Base-by-base conservation (phyloP, 2,888 invertebrate species). In the Leptinotarsa peninsularis region DNA sequence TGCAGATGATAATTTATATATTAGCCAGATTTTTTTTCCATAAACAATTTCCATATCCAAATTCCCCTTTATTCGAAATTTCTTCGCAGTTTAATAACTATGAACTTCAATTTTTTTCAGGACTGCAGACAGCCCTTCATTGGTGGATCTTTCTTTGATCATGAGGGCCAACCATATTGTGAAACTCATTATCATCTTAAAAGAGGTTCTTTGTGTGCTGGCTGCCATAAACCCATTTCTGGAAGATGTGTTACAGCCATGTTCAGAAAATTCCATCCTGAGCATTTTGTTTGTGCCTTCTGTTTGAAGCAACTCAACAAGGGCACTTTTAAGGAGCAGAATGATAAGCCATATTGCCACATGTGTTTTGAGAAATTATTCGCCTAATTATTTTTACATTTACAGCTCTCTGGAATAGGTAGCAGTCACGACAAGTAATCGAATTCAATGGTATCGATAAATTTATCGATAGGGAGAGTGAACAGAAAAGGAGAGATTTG, bases 281-380 rank as follows among this genome's bases (percentile, higher is more conserved):
- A 99, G 88, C 99, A 99, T 90, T 99, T 99, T 88, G 98, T 98
- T 10, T 99, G 99, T 90, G 98, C 98, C n/a, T 99, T 98, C 90
- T 99, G 99, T 87, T 91, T 98, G 79, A 95, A 98, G 86, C 98
- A 98, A 88, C 92, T 99, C 82, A 99, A 98, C 90, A 99, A 99
- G 88, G 99, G 99, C 84, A 99, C 99, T 0, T 99, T 99, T 90
- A 99, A 99, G 88, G 99, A 99, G 88, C 98, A 98, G 87, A 98
- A 98, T 87, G 97, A 98, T 85, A 98, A 98, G 87, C 99, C 99
- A 2, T 99, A 99, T 89, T 99, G 99, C 89, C 99, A 99, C 88
- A 92, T 92, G 78, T 99, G 99, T 90, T 99, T 99, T 88, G 98
- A 98, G 80, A 98, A 98, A 87, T 92, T 99, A 56, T 99, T 98